phyloP scores from a whole-genome alignment of 2,113 vertebrate genomes.

The Stigmatopora nigra region DNA sequence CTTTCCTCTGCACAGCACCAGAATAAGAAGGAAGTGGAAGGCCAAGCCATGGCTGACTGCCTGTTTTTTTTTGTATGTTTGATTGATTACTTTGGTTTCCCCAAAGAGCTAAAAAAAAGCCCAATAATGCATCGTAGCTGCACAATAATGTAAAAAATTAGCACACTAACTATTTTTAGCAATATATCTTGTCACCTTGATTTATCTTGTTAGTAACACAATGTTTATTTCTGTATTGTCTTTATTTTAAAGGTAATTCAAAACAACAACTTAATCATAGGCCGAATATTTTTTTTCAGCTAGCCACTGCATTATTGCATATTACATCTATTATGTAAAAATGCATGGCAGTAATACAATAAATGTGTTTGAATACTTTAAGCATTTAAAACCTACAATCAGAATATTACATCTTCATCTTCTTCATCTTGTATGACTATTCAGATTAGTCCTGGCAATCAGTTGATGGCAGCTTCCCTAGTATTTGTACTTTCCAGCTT shows the following conservation, averaged over 20 bases:
- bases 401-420: background rate
- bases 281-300: too few species aligned
- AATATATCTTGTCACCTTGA: too few species aligned
- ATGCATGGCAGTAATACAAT: too few species aligned
- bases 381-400: background rate
- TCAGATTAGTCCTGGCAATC: background rate
- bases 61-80: background rate
- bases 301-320: too few species aligned
- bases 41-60: background rate
- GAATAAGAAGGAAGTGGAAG: slow-evolving; percentile 15
- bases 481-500: background rate
- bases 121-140: background rate
- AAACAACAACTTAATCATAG: too few species aligned
- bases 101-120: background rate
- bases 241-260: too few species aligned
- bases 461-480: background rate
- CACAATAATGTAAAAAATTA: background rate
- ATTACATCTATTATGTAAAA: too few species aligned
- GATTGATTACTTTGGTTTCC: background rate
- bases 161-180: background rate
- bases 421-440: background rate
- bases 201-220: too few species aligned
- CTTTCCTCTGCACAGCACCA: slow-evolving; percentile 34
- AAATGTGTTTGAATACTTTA: background rate
- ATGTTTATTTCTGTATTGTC: too few species aligned